Evolutionary conservation across 2,888 invertebrate species (phyloP).

Genomic region (Andrena bicolor): DNA sequence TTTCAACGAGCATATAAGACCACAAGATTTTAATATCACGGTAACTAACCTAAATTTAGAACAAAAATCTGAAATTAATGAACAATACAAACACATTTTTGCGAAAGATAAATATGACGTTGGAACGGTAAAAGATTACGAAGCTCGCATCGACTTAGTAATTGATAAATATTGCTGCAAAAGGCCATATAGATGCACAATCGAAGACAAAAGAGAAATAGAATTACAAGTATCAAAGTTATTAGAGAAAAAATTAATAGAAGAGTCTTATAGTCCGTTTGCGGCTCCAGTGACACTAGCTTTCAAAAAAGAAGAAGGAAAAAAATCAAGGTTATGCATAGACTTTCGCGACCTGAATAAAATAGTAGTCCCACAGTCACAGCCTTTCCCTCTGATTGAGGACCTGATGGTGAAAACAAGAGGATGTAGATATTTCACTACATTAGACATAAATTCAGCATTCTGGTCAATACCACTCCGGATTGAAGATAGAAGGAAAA

Average conservation of each 20-base stretch:
- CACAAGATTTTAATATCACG: constrained; percentile 49
- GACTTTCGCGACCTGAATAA: constrained; percentile 63
- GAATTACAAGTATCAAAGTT: constrained; percentile 21
- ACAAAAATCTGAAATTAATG: constrained; percentile 15
- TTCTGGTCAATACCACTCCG: constrained; percentile 70
- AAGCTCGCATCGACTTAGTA: constrained; percentile 54
- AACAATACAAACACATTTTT: constrained; percentile 58
- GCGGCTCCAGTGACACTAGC: constrained; percentile 38
- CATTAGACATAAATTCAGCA: constrained; percentile 65
- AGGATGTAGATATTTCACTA: constrained; percentile 48
- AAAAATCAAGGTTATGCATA: constrained; percentile 27
- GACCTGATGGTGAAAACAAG: constrained; percentile 26
- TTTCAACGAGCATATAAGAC: constrained; percentile 24
- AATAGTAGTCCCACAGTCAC: constrained; percentile 60
- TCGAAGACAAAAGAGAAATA: constrained; percentile 18
- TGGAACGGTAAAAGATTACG: constrained; percentile 60
- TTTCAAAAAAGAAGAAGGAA: constrained; percentile 25
- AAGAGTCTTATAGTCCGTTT: constrained; percentile 57
- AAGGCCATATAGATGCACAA: too few relatives aligned
- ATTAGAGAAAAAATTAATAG: constrained; percentile 39
- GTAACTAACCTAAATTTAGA: constrained; percentile 49
- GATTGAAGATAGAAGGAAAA: constrained; percentile 62
- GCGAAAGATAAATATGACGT: constrained; percentile 67
- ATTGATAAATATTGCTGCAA: constrained; percentile 48
- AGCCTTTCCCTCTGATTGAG: constrained; percentile 30